phyloP scores from a whole-genome alignment of 2,888 invertebrate species.

The Seira sanloemensis region DNA sequence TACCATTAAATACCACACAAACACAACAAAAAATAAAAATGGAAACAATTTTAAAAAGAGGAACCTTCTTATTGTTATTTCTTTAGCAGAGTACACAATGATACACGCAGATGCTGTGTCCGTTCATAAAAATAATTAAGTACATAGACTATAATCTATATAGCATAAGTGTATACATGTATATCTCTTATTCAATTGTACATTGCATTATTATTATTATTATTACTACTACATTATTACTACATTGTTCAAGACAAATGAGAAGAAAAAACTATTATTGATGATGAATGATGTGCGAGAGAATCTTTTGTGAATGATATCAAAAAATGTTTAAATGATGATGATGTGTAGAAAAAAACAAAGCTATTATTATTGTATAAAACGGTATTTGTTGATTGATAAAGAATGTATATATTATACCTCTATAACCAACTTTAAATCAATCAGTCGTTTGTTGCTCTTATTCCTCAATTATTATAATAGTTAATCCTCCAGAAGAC shows the following conservation, averaged over 20 bases:
- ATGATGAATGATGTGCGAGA: slow-evolving; percentile 24
- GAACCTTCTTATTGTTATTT: slow-evolving; percentile 16
- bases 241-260: slow-evolving; percentile 47
- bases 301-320: slow-evolving; percentile 13
- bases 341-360: slow-evolving; percentile 45
- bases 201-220: slow-evolving; percentile 30
- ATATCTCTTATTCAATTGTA: slow-evolving; percentile 56
- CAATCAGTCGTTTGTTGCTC: no score
- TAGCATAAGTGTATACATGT: slow-evolving; percentile 15
- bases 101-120: slow-evolving; percentile 49
- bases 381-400: slow-evolving; percentile 59
- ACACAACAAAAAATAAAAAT: neutral
- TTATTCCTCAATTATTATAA: no score
- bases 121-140: slow-evolving; percentile 30
- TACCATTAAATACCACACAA: neutral
- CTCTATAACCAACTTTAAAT: no score
- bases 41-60: neutral
- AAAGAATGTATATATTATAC: no score
- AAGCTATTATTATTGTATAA: slow-evolving; percentile 45
- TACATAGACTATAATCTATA: slow-evolving; percentile 4
- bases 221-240: no score
- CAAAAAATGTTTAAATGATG: slow-evolving; percentile 3
- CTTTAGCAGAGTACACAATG: slow-evolving; percentile 21
- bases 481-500: no score
- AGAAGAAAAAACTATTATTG: slow-evolving; percentile 17